Evolutionary conservation across 1,140 invertebrate genomes (phyloP), one percentile per base, ranked within the genome.

Genomic region (Drosophila littoralis): DNA sequence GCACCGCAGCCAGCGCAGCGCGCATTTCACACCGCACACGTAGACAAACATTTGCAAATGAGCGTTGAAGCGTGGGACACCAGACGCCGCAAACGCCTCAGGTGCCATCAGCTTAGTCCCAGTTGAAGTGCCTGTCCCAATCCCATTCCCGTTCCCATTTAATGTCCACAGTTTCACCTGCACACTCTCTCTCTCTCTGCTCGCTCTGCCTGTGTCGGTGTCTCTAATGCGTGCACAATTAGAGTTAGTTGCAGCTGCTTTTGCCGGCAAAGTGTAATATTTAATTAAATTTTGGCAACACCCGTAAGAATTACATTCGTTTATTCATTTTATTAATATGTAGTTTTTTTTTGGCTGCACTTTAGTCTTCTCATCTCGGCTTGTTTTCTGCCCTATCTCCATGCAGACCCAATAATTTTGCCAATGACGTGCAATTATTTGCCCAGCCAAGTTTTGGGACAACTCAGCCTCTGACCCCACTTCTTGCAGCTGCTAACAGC

Each of bases 341-440:
- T 8, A n/a, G 17, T 42, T 57, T 36, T 13, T 17, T 36, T 36
- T 54, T 36, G 10, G 33, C 12, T 32, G 32, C 13, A 36, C 12
- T 45, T 55, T 22, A 43, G 15, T n/a, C 10, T 28, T 28, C 8
- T 9, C 2, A 33, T 71, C 17, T 45, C 57, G 32, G 45, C 36
- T 46, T 32, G n/a, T 22, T 22, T 13, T 40, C 17, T 22, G 40
- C 51, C 35, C 22, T 10, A 46, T 46, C 55, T 22, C 45, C 59
- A 61, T 64, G 40, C 42, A 17, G 57, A 52, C 48, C 68, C 82
- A 86, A 86, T 88, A 86, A 86, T 88, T 83, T 88, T 76, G 79
- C 76, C 84, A 86, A 86, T 86, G 84, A 79, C 76, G 68, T 83
- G 79, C 84, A 83, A 79, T 86, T 88, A 86, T 86, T 86, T 83